These are phyloP conservation scores for Heteropelma amictum DNA, from an alignment of 2,888 invertebrate species.

Conservation along the genomic window DNA sequence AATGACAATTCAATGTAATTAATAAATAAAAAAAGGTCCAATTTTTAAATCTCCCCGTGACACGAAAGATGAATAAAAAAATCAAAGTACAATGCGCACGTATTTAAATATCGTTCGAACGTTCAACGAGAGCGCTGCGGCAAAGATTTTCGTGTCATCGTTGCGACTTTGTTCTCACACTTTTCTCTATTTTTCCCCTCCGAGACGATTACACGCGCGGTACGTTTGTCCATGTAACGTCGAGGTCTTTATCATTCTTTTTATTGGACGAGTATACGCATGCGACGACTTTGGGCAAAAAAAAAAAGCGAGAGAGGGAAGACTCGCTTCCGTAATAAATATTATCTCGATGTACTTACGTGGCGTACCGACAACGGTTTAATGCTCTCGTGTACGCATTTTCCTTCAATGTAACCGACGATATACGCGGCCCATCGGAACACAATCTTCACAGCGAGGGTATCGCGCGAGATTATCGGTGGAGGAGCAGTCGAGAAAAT, in stretches of 20 bases:
- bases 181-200: neutral
- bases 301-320: conserved; percentile 3
- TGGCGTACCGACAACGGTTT: conserved; percentile 3
- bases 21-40: too few species aligned
- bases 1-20: too few species aligned
- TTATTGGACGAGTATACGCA: conserved; percentile 5
- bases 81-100: neutral
- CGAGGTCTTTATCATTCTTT: conserved; percentile 20
- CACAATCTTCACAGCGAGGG: conserved; percentile 3
- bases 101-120: too few species aligned
- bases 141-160: neutral
- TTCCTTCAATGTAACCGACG: conserved; percentile 2
- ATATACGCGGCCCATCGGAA: neutral
- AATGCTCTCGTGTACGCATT: conserved; percentile 18
- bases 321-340: conserved; percentile 47
- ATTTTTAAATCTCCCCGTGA: too few species aligned
- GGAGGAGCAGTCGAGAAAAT: too few species aligned
- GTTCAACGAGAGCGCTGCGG: neutral
- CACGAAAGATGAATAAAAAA: too few species aligned
- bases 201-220: conserved; percentile 4
- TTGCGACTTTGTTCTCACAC: conserved; percentile 18
- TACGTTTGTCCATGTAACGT: conserved; percentile 7
- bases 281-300: conserved; percentile 3
- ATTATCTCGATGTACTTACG: conserved; percentile 38
- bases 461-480: neutral